Base-by-base conservation (phyloP, 2,888 invertebrate genomes). In the Abscondita cerata region DNA sequence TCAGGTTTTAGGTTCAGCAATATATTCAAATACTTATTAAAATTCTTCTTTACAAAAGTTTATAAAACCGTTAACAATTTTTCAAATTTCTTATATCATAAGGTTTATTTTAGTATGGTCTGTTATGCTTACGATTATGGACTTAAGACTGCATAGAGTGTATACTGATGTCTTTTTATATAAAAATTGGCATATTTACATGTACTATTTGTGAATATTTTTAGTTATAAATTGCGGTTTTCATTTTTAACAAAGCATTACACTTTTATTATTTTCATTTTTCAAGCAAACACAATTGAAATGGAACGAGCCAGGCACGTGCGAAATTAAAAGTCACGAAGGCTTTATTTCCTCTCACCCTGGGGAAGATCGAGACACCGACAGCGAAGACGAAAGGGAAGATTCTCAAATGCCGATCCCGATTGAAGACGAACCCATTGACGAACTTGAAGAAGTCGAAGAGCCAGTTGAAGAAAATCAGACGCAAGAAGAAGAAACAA, bases 331-430 rank as follows among this genome's bases (percentile, higher is more conserved):
- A 46, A 81, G 81, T 59, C 87, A 89, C 18, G 81, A 84, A 47
- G 81, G 83, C 62, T 84, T 85, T 71, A 84, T 87, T 53, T 85
- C 88, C 0, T 82, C 84, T 41, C 89, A 90, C 81, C 89, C 90
- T 44, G 90, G 89, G 40, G 87, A 87, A 68, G 84, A 83, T 62
- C 80, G 85, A 25, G 85, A 86, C 63, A 83, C 84, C 1, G 88
- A 88, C 72, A 86, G 86, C 71, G 87, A 89, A 72, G 86, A 86
- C 66, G 85, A 86, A 62, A 84, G 84, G 52, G 83, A 84, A 51
- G 76, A 75, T 13, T 67, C 75, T 3, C 77, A 77, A 58, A 41
- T 74, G 20, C 80, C 80, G 6, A 72, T 78, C 20, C 81, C 80
- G 4, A 81, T 81, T 64, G 70, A 79, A 64, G 81, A 81, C 64